A percentile compares a stretch with the other conserved stretches of the same genome.
Evolutionary conservation across 2,888 invertebrate species (phyloP).

Genomic region (Gibbula magus): DNA sequence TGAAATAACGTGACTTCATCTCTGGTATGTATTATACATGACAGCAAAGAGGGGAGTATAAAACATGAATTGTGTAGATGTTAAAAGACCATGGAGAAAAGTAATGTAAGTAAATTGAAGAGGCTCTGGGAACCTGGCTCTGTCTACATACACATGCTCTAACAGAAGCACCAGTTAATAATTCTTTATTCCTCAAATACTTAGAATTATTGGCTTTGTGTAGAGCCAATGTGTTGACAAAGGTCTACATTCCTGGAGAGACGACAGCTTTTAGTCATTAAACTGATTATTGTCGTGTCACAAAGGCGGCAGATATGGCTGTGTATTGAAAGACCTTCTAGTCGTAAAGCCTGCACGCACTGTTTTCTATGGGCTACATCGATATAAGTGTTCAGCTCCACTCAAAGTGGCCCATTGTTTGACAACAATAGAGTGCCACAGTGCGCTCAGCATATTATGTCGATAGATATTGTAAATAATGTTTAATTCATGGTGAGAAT

Average conservation of each 20-base stretch:
- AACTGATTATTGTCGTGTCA: constrained; percentile 10
- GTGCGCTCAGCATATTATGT: constrained; percentile 11
- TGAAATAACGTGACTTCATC: no score
- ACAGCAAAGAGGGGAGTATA: no score
- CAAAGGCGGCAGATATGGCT: not conserved
- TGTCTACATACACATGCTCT: no score
- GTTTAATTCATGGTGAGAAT: constrained; percentile 22
- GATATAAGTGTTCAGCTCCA: not conserved
- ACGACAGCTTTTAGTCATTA: constrained; percentile 19
- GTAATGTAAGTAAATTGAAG: no score
- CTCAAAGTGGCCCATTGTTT: constrained; percentile 16
- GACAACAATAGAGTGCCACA: not conserved
- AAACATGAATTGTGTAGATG: no score
- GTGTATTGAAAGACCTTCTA: not conserved
- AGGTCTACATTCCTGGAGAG: not conserved
- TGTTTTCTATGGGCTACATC: not conserved
- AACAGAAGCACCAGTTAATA: not conserved
- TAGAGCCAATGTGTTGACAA: not conserved
- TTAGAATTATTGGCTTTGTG: not conserved
- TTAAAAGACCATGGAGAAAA: no score
- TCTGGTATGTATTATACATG: no score
- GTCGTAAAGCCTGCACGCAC: not conserved
- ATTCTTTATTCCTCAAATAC: not conserved
- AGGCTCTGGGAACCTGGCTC: no score
- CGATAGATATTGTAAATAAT: constrained; percentile 21